Percentiles rank a stretch among this genome's conserved stretches.
Conservation (phyloP, 1,140 invertebrate genomes). For the Drosophila nigrodunni region DNA sequence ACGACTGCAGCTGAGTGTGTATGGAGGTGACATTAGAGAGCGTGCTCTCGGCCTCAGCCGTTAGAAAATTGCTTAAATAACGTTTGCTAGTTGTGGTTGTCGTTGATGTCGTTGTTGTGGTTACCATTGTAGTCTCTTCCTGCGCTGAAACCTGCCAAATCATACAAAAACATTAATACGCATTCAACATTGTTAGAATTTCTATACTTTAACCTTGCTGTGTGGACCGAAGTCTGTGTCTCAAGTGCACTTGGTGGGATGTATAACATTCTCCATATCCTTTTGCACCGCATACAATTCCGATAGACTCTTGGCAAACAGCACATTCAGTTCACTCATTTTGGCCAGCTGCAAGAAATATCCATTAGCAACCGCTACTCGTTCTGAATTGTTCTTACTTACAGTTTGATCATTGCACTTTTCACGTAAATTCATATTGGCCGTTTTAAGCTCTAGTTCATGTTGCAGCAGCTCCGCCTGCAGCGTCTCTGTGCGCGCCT, state of each 20-base stretch:
- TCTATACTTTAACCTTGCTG: slow-evolving; percentile 61
- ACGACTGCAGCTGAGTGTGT: slow-evolving; percentile 82
- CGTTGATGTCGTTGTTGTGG: slow-evolving; percentile 71
- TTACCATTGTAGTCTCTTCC: slow-evolving; percentile 75
- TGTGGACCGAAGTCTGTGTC: slow-evolving; percentile 73
- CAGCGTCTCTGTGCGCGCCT: slow-evolving; percentile 79
- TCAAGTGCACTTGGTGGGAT: slow-evolving; percentile 84
- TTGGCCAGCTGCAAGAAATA: slow-evolving; percentile 71
- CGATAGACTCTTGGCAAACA: slow-evolving; percentile 77
- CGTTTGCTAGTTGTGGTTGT: slow-evolving; percentile 75
- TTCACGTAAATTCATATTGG: slow-evolving; percentile 79
- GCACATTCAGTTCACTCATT: slow-evolving; percentile 73
- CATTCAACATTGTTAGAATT: neutral
- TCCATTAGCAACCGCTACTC: neutral
- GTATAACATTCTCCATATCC: slow-evolving; percentile 86
- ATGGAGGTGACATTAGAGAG: slow-evolving; percentile 84
- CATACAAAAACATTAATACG: neutral
- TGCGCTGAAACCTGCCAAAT: slow-evolving; percentile 75
- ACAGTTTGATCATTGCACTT: slow-evolving; percentile 84
- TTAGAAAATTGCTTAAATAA: slow-evolving; percentile 79
- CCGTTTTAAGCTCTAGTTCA: slow-evolving; percentile 81
- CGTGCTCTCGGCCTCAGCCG: slow-evolving; percentile 79
- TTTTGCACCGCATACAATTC: slow-evolving; percentile 85
- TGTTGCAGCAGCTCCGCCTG: slow-evolving; percentile 81
- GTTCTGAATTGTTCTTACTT: slow-evolving; percentile 25